Percentiles rank a stretch among this genome's conserved stretches.
Conservation (phyloP, 2,888 invertebrate species). For the Electrophaes corylata region DNA sequence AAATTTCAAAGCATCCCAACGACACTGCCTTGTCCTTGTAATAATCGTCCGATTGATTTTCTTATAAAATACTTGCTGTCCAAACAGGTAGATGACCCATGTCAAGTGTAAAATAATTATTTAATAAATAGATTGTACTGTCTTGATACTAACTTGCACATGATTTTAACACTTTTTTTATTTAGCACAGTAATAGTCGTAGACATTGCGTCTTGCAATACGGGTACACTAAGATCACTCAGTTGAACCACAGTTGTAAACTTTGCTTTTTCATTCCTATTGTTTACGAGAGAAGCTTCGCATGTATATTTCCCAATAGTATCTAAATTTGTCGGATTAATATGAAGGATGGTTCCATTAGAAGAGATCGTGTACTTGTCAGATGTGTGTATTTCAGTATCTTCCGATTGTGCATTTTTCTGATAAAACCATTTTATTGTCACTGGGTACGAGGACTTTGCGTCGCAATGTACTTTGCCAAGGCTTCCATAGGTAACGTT, state of each 20-base stretch:
- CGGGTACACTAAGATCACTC: conserved; percentile 17
- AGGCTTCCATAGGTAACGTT: too few species aligned
- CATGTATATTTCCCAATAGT: conserved; percentile 33
- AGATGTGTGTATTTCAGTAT: conserved; percentile 13
- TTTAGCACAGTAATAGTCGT: background rate
- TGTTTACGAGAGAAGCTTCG: conserved; percentile 20
- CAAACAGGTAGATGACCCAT: too few species aligned
- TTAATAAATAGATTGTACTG: too few species aligned
- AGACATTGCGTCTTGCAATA: background rate
- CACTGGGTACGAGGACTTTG: conserved; percentile 24
- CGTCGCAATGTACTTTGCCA: too few species aligned
- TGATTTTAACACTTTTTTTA: conserved; percentile 4
- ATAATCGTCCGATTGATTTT: too few species aligned
- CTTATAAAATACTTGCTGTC: too few species aligned
- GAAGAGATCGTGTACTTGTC: conserved; percentile 22
- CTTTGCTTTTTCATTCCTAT: conserved; percentile 8
- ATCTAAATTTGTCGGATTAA: conserved; percentile 26
- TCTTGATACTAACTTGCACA: conserved; percentile 15
- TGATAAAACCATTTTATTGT: conserved; percentile 35
- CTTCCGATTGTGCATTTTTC: background rate
- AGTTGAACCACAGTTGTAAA: conserved; percentile 21
- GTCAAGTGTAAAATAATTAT: too few species aligned
- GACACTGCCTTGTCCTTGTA: too few species aligned
- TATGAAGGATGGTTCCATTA: conserved; percentile 25
- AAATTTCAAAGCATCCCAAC: too few species aligned